Evolutionary conservation across 2,888 invertebrate species (phyloP).

Genomic region (Macrophya alboannulata): DNA sequence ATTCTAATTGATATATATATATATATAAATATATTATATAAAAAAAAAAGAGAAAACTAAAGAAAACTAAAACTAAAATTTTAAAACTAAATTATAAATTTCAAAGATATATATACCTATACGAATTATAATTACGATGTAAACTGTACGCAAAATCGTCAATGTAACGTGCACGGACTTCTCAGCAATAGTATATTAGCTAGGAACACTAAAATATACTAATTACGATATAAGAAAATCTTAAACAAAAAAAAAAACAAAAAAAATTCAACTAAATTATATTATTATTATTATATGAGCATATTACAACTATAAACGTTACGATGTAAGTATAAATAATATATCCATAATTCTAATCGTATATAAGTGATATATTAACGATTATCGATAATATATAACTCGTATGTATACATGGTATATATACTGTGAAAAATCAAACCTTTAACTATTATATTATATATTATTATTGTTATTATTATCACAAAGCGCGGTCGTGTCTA

Average conservation of each 20-base stretch:
- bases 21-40: no score
- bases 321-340: conserved; percentile 12
- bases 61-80: background rate
- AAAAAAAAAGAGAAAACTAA: no score
- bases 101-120: conserved; percentile 8
- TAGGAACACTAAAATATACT: conserved; percentile 61
- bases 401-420: no score
- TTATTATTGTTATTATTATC: background rate
- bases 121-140: background rate
- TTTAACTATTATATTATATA: background rate
- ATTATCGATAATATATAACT: background rate
- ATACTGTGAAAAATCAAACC: background rate
- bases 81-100: background rate
- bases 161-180: conserved; percentile 67
- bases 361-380: conserved; percentile 9
- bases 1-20: conserved; percentile 22
- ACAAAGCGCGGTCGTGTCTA: no score
- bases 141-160: conserved; percentile 18
- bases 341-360: background rate
- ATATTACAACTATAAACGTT: conserved; percentile 22
- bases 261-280: background rate
- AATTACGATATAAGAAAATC: background rate
- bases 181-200: conserved; percentile 68
- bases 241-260: background rate
- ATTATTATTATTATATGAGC: conserved; percentile 6